These are phyloP conservation scores for Vireo altiloquus DNA, from an alignment of 2,113 vertebrate genomes.

Conservation along the genomic window DNA sequence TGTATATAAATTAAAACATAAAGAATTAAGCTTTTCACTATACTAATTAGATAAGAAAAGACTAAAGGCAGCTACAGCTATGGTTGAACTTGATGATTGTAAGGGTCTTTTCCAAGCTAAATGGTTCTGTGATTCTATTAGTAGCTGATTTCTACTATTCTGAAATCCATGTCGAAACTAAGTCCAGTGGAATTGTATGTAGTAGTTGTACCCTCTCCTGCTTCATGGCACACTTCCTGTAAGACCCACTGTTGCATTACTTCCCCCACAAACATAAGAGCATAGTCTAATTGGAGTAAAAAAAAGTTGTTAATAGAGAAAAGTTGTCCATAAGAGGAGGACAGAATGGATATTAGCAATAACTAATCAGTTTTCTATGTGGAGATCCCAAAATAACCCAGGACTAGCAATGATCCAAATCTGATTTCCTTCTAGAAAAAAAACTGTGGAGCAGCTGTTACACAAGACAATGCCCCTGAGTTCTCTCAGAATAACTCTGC, in stretches of 20 bases:
- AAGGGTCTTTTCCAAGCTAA: background rate
- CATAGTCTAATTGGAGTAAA: background rate
- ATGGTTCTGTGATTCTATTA: background rate
- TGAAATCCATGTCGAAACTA: background rate
- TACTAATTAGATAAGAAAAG: background rate
- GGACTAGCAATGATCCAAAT: background rate
- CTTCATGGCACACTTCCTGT: background rate
- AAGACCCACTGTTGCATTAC: background rate
- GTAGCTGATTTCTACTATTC: background rate
- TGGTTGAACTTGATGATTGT: rapidly evolving
- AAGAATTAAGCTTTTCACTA: background rate
- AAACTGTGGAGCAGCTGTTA: background rate
- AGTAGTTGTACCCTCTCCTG: background rate
- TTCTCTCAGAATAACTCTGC: background rate
- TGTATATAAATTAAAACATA: background rate
- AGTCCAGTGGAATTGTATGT: background rate
- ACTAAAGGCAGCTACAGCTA: background rate
- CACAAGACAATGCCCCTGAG: background rate
- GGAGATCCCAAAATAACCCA: background rate
- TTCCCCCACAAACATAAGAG: background rate
- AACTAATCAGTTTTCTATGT: background rate
- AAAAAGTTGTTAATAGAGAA: background rate
- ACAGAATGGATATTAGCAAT: background rate
- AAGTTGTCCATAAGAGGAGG: background rate
- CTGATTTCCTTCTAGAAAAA: background rate